Evolutionary conservation across 2,113 vertebrate genomes (phyloP).

Genomic region (Cochlearius cochlearius): DNA sequence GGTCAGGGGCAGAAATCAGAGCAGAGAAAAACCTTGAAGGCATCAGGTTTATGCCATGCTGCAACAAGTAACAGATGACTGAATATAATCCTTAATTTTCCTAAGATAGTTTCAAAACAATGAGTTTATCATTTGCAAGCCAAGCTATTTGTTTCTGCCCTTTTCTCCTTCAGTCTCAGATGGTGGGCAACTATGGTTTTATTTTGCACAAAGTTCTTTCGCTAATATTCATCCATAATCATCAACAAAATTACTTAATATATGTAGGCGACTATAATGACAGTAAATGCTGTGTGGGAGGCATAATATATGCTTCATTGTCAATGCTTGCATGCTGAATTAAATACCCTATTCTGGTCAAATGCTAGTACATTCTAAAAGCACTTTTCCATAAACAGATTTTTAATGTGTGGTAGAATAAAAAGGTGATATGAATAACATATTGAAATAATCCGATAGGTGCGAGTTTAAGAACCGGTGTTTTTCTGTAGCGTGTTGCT

Average conservation of each 20-base stretch:
- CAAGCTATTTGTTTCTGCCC: neutral
- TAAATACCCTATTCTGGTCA: slow-evolving; percentile 22
- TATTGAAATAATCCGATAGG: neutral
- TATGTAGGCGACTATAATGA: slow-evolving; percentile 25
- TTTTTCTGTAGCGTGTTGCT: neutral
- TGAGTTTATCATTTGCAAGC: neutral
- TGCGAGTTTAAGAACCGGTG: neutral
- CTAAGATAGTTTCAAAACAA: neutral
- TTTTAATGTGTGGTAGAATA: neutral
- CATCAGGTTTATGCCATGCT: neutral
- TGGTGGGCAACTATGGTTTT: neutral
- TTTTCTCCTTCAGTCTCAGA: neutral
- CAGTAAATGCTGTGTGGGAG: slow-evolving; percentile 36
- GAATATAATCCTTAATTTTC: neutral
- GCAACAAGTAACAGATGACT: neutral
- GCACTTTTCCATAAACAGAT: neutral
- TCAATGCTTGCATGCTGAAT: neutral
- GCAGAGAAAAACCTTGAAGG: neutral
- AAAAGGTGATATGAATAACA: slow-evolving; percentile 17
- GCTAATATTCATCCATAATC: neutral
- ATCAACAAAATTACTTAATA: slow-evolving; percentile 38
- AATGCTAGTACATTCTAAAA: slow-evolving; percentile 26
- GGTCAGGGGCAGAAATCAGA: neutral
- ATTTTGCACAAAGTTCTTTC: neutral
- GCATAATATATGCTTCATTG: slow-evolving; percentile 9